Percentiles rank a stretch among this genome's conserved stretches.
Evolutionary conservation across 2,888 invertebrate species (phyloP).

Genomic region (Himalopsyche kuldschensis): DNA sequence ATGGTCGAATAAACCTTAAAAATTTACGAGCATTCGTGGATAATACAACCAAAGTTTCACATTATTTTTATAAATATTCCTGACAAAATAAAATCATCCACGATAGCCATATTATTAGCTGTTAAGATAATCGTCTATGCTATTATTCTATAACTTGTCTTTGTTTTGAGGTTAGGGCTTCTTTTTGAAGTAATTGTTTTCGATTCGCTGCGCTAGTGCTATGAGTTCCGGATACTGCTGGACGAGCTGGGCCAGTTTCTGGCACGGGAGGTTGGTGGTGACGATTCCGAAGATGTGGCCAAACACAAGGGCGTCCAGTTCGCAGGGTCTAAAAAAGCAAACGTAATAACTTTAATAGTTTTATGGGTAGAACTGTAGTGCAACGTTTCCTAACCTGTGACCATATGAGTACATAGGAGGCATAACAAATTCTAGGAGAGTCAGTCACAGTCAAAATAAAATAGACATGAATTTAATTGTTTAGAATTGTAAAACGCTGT

Average conservation of each 20-base stretch:
- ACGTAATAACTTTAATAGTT: background rate
- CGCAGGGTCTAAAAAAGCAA: slow-evolving; percentile 74
- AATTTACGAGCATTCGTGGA: background rate
- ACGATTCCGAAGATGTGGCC: slow-evolving; percentile 95
- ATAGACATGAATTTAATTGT: no score
- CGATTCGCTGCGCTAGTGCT: slow-evolving; percentile 81
- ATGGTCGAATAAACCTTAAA: background rate
- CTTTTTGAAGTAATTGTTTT: slow-evolving; percentile 75
- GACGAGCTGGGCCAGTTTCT: slow-evolving; percentile 78
- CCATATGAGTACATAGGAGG: no score
- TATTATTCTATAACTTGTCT: background rate
- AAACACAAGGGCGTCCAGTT: slow-evolving; percentile 94
- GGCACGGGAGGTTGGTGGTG: slow-evolving; percentile 85
- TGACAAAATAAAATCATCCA: background rate
- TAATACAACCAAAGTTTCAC: background rate
- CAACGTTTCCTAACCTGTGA: no score
- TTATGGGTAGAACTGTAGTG: no score
- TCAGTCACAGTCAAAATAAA: no score
- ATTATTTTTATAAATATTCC: background rate
- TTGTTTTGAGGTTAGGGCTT: slow-evolving; percentile 49
- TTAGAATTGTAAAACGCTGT: no score
- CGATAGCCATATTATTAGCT: background rate
- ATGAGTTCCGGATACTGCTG: slow-evolving; percentile 75
- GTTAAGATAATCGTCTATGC: background rate
- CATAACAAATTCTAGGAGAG: no score